Conservation (phyloP, 1,140 invertebrate genomes). For the Zeugodacus cucurbitae region DNA sequence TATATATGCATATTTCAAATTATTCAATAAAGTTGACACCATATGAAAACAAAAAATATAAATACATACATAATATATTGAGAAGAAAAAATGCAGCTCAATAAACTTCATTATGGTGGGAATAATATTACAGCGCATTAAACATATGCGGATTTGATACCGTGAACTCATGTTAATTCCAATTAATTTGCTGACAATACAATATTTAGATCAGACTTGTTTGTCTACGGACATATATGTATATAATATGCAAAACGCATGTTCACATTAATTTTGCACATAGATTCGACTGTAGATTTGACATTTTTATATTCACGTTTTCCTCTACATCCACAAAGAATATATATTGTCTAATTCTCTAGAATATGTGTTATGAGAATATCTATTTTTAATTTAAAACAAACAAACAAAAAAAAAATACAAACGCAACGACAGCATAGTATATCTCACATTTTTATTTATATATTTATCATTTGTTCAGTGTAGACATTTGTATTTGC, state of each 20-base stretch:
- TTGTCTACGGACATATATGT: background rate
- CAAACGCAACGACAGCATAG: too few species aligned
- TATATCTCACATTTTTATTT: too few species aligned
- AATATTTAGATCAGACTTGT: background rate
- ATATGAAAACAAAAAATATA: background rate
- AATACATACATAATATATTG: background rate
- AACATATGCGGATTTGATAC: slow-evolving; percentile 17
- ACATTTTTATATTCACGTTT: too few species aligned
- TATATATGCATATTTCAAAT: background rate
- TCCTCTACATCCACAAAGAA: too few species aligned
- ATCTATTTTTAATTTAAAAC: too few species aligned
- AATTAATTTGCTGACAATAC: background rate
- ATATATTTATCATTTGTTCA: too few species aligned
- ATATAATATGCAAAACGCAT: background rate
- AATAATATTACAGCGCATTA: background rate
- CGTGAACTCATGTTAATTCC: slow-evolving; percentile 4
- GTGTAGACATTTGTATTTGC: too few species aligned
- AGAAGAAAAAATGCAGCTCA: background rate
- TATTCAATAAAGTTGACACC: background rate
- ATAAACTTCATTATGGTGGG: slow-evolving; percentile 6
- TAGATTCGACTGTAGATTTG: too few species aligned
- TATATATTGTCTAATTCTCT: background rate
- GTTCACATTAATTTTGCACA: background rate
- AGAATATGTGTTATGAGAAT: too few species aligned
- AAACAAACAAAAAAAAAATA: too few species aligned